Base-by-base conservation (phyloP, 2,113 vertebrate species). In the Tamias sibiricus region DNA sequence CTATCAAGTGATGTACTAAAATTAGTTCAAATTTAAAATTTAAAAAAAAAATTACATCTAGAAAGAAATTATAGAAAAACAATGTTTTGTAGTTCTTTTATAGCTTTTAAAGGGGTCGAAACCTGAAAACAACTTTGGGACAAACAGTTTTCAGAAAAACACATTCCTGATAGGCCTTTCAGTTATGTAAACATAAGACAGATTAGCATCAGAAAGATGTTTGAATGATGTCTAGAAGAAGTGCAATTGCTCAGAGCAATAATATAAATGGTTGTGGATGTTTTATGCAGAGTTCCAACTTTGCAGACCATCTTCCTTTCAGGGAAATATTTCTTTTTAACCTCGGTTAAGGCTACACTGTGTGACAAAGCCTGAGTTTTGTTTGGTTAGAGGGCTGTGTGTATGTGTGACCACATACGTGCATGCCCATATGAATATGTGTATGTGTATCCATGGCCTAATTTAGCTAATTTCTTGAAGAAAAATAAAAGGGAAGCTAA, bases 111-210 rank as follows among this genome's bases (percentile, higher is more conserved):
- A 90, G 37, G 7, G 9, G 13, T 77, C 6, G 49, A 88, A 95
- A 64, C 57, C 79, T 87, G 26, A 62, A 96, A 95, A 82, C 22
- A 91, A 80, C 35, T 35, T 17, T 84, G 35, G 81, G 30, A 75
- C 44, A 84, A 59, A 88, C 5, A 19, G 54, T 52, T 82, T 95
- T 92, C 66, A 90, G 57, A 72, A 84, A 84, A 80, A 83, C 66
- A 71, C 47, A 75, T 86, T 87, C 14, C 35, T 28, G 35, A 40
- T 52, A 72, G 62, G 37, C 4, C 40, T 90, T 87, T 75, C 44
- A 47, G 80, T 92, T 95, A 94, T 94, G 71, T 59, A 95, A 96
- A 97, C 90, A 7, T 44, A 40, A 95, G 32, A 87, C 22, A 84
- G 49, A 90, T 95, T 91, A 87, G 10, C 37, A 87, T 97, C 47